Percentiles rank a stretch among this genome's conserved stretches.
Conservation (phyloP, 2,888 invertebrate genomes). For the Helobdella robusta region DNA sequence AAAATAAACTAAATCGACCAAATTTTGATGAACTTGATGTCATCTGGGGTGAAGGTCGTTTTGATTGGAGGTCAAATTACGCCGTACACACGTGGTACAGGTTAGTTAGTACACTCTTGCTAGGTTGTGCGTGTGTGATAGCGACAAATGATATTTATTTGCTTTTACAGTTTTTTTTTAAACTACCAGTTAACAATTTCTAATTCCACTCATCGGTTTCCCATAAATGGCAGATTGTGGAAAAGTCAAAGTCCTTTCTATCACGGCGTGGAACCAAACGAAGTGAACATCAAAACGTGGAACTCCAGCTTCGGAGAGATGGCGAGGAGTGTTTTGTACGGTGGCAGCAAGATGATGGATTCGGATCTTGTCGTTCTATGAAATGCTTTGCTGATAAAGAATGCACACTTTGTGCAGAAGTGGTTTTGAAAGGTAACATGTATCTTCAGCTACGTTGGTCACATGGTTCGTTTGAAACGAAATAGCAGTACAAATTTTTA, state of each 20-base stretch:
- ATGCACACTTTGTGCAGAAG: no score
- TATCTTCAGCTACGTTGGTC: no score
- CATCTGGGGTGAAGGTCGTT: slow-evolving; percentile 34
- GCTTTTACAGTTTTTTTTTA: no score
- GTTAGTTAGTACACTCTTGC: no score
- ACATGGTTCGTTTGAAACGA: no score
- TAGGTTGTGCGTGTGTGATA: no score
- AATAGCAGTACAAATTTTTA: no score
- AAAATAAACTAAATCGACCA: slow-evolving; percentile 32
- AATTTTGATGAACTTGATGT: slow-evolving; percentile 35
- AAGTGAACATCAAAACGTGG: slow-evolving; percentile 35
- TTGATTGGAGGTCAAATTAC: slow-evolving; percentile 37
- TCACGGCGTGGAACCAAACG: slow-evolving; percentile 34
- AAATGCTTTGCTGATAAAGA: no score
- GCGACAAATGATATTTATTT: no score
- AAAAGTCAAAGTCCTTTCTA: slow-evolving; percentile 34
- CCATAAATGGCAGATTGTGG: slow-evolving; percentile 33
- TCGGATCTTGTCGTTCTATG: neutral
- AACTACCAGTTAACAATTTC: no score
- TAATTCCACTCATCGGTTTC: no score
- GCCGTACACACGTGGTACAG: slow-evolving; percentile 40
- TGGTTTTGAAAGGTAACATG: no score
- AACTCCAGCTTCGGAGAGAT: slow-evolving; percentile 36
- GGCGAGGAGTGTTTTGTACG: slow-evolving; percentile 35
- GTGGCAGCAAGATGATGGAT: slow-evolving; percentile 27